A percentile compares a stretch with the other conserved stretches of the same genome.
These are phyloP conservation scores for Semotilus atromaculatus DNA, from an alignment of 2,797 vertebrate genomes.

Conservation along the genomic window DNA sequence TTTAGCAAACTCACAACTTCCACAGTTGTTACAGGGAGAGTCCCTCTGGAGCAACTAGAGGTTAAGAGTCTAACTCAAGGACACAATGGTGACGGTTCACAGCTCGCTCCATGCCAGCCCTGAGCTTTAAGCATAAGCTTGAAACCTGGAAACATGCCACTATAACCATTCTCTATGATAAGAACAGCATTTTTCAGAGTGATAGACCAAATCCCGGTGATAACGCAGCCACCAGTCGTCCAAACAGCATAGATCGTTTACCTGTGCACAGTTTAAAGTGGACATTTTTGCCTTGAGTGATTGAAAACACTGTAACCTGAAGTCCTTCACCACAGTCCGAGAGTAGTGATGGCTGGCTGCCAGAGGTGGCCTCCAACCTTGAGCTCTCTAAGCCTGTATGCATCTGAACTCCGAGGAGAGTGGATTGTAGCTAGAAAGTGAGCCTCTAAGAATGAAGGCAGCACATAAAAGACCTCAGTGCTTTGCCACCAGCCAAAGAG, in stretches of 20 bases:
- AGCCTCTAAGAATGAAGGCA: slow-evolving; percentile 62
- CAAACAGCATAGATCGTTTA: slow-evolving; percentile 11
- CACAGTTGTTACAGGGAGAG: neutral
- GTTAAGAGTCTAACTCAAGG: neutral
- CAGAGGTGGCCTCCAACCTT: slow-evolving; percentile 43
- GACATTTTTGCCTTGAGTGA: slow-evolving; percentile 39
- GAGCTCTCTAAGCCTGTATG: slow-evolving; percentile 58
- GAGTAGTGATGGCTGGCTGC: slow-evolving; percentile 45
- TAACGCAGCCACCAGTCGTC: neutral
- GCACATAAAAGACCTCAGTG: slow-evolving; percentile 83
- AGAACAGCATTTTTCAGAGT: neutral
- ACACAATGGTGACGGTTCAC: neutral
- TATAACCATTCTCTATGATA: neutral
- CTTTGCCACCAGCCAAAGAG: slow-evolving; percentile 73
- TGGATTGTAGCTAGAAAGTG: slow-evolving; percentile 55
- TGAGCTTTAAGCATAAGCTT: neutral
- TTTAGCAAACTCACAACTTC: neutral
- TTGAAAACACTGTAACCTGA: slow-evolving; percentile 45
- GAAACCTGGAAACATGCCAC: neutral
- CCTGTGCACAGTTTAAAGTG: slow-evolving; percentile 31
- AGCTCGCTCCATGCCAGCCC: neutral
- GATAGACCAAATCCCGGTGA: neutral
- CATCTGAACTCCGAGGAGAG: slow-evolving; percentile 50
- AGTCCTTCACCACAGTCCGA: slow-evolving; percentile 48
- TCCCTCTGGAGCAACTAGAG: neutral